Conservation (phyloP, 2,888 invertebrate species). For the Orthosia gracilis region DNA sequence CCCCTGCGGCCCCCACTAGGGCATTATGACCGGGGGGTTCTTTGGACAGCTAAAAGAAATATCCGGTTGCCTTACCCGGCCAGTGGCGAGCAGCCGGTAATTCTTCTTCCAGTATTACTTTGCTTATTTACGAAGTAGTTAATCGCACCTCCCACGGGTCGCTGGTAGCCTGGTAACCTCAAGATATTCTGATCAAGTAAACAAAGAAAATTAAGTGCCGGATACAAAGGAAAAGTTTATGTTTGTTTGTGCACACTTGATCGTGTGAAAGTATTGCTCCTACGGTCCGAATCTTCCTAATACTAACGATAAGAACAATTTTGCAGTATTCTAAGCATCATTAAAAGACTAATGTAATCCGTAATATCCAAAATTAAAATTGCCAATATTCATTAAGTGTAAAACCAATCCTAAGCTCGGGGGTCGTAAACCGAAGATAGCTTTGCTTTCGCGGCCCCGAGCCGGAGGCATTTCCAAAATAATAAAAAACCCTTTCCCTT, state of each 20-base stretch:
- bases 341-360: not conserved
- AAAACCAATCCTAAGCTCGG: constrained; percentile 60
- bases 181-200: constrained; percentile 64
- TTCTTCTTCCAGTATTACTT: constrained; percentile 88
- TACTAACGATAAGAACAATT: not conserved
- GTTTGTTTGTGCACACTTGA: constrained; percentile 32
- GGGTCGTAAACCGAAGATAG: constrained; percentile 66
- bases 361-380: constrained; percentile 56
- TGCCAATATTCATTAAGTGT: constrained; percentile 60
- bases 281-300: not conserved
- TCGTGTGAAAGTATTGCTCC: constrained; percentile 27
- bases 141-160: constrained; percentile 82
- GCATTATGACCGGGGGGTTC: constrained; percentile 90
- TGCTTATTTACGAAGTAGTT: constrained; percentile 87
- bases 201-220: constrained; percentile 55
- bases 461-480: constrained; percentile 66
- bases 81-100: constrained; percentile 85
- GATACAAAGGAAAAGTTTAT: constrained; percentile 44
- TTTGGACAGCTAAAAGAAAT: constrained; percentile 91
- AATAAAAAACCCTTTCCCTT: constrained; percentile 68
- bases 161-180: constrained; percentile 72
- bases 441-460: constrained; percentile 63
- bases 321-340: not conserved
- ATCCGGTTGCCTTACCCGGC: constrained; percentile 88
- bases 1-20: constrained; percentile 85